Conservation (phyloP, 2,797 vertebrate species). For the Sarcoramphus papa region DNA sequence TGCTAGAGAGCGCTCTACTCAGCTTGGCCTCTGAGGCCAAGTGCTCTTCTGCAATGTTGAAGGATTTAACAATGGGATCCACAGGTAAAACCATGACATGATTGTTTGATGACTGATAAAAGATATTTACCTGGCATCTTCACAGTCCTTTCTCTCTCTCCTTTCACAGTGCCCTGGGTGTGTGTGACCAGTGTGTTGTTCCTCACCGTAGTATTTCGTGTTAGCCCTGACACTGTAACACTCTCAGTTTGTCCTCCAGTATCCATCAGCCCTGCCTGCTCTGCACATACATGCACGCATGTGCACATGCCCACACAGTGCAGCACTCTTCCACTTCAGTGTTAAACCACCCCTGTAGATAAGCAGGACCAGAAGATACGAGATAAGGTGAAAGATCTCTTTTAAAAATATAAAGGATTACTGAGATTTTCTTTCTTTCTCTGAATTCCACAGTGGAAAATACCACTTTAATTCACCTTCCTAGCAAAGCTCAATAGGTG, state of each 20-base stretch:
- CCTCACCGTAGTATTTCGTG: neutral
- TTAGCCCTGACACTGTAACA: neutral
- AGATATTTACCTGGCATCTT: neutral
- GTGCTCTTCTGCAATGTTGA: neutral
- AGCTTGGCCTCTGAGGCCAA: neutral
- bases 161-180: neutral
- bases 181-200: neutral
- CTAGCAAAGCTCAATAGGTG: neutral
- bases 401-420: neutral
- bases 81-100: neutral
- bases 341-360: neutral
- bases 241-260: neutral
- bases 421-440: neutral
- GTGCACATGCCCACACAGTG: neutral
- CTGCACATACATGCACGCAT: rapidly evolving
- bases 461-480: neutral
- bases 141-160: neutral
- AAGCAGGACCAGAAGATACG: neutral
- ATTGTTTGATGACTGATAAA: neutral
- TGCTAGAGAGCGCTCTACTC: neutral
- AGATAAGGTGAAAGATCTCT: neutral
- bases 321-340: neutral
- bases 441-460: neutral
- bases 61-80: neutral
- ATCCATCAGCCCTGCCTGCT: neutral